Conservation (phyloP, 2,888 invertebrate species). For the Pomacea canaliculata region DNA sequence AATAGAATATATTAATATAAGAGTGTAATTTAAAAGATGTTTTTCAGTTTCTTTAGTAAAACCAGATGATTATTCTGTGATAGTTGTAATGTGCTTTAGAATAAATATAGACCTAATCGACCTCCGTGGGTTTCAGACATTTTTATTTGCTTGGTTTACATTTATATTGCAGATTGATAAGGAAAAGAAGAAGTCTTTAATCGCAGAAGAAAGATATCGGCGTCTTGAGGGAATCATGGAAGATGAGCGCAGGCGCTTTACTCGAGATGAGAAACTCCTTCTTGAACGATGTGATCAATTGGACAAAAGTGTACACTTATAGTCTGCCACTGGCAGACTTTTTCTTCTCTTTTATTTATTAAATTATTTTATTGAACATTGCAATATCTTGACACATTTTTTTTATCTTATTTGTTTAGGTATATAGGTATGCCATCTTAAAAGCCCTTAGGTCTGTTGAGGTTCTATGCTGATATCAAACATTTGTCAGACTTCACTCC, state of each 20-base stretch:
- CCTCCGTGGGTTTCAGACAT: no score
- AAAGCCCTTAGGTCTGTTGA: no score
- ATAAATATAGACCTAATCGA: no score
- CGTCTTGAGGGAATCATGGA: background rate
- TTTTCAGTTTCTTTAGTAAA: no score
- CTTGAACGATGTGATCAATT: background rate
- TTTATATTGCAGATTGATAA: conserved; percentile 3
- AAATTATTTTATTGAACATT: background rate
- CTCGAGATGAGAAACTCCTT: background rate
- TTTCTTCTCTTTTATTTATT: background rate
- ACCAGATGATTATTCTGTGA: no score
- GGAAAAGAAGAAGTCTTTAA: background rate
- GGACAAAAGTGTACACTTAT: background rate
- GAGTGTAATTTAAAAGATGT: no score
- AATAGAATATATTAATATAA: no score
- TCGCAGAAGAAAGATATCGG: background rate
- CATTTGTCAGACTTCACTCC: no score
- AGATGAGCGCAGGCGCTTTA: conserved; percentile 3
- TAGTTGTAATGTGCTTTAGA: no score
- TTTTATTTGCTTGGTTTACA: background rate
- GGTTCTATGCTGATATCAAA: no score
- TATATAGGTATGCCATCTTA: background rate
- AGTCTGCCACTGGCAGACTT: background rate
- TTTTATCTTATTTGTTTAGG: background rate
- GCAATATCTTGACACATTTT: background rate